Conservation (phyloP, 2,113 vertebrate genomes). For the Ivindomyrus marchei region DNA sequence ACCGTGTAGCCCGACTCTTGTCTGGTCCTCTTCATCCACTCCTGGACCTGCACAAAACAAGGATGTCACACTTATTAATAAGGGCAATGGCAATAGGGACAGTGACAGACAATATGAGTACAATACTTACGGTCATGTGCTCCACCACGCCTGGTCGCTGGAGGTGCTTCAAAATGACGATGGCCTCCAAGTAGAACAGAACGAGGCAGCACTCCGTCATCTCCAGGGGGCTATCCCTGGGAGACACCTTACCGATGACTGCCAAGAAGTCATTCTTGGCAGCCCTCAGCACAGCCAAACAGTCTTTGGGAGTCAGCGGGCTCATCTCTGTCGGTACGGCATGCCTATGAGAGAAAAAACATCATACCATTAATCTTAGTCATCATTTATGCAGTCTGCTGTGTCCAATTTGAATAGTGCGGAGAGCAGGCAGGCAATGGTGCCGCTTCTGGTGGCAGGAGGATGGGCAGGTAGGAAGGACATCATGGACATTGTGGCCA, state of each 20-base stretch:
- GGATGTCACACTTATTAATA: not conserved
- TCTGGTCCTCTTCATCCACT: not conserved
- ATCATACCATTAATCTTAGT: too few species aligned
- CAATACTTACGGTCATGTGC: too few species aligned
- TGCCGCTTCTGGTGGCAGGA: not conserved
- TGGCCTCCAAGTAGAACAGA: too few species aligned
- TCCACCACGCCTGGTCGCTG: too few species aligned
- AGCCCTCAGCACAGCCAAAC: not conserved
- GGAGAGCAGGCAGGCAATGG: not conserved
- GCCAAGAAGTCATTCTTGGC: too few species aligned
- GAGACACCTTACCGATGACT: too few species aligned
- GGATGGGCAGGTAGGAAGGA: too few species aligned
- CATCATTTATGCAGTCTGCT: not conserved
- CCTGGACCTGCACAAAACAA: conserved; percentile 5
- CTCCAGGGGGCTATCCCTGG: too few species aligned
- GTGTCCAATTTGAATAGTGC: not conserved
- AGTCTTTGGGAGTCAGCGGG: not conserved
- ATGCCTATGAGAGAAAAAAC: not conserved
- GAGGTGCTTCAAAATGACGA: too few species aligned
- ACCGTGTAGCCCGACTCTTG: not conserved
- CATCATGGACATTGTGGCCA: too few species aligned
- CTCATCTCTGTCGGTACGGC: not conserved
- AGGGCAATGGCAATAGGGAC: not conserved
- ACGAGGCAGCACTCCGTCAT: too few species aligned
- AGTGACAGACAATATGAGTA: too few species aligned